phyloP scores from a whole-genome alignment of 2,113 vertebrate species.

The Salvator merianae region DNA sequence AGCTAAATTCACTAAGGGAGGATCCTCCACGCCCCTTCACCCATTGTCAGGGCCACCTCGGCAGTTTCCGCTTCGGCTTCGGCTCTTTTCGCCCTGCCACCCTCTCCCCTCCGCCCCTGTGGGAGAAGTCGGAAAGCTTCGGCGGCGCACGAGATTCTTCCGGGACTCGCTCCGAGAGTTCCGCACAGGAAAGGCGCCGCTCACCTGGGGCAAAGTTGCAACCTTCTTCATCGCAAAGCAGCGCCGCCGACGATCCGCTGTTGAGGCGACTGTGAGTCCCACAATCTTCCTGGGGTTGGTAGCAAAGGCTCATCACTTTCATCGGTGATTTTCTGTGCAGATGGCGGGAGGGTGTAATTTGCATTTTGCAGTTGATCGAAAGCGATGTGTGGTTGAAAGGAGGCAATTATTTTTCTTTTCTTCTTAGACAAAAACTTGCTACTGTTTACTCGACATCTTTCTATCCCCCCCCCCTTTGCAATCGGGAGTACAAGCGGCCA shows the following conservation, averaged over 20 bases:
- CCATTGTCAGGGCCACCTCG: constrained; percentile 58
- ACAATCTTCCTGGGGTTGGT: background rate
- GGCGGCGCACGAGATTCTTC: constrained; percentile 35
- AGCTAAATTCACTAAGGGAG: constrained; percentile 33
- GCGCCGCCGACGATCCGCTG: too few species aligned
- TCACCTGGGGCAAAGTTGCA: constrained; percentile 35
- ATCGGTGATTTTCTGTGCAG: background rate
- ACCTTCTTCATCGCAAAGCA: too few species aligned
- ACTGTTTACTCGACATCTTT: background rate
- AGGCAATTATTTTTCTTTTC: too few species aligned
- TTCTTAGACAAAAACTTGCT: background rate
- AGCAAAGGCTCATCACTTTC: background rate
- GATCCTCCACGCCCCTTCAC: constrained; percentile 32
- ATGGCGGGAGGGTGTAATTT: background rate
- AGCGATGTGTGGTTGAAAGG: background rate
- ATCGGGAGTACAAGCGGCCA: too few species aligned
- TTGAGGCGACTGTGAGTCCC: too few species aligned
- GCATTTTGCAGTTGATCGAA: background rate
- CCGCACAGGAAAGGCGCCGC: background rate
- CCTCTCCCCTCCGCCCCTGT: constrained; percentile 39
- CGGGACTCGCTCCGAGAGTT: constrained; percentile 16
- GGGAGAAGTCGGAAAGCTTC: constrained; percentile 42
- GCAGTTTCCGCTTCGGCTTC: constrained; percentile 70
- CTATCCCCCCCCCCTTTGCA: too few species aligned
- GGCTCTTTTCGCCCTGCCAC: constrained; percentile 53